phyloP scores from a whole-genome alignment of 2,113 vertebrate genomes.

The Forbesichthys agassizii region DNA sequence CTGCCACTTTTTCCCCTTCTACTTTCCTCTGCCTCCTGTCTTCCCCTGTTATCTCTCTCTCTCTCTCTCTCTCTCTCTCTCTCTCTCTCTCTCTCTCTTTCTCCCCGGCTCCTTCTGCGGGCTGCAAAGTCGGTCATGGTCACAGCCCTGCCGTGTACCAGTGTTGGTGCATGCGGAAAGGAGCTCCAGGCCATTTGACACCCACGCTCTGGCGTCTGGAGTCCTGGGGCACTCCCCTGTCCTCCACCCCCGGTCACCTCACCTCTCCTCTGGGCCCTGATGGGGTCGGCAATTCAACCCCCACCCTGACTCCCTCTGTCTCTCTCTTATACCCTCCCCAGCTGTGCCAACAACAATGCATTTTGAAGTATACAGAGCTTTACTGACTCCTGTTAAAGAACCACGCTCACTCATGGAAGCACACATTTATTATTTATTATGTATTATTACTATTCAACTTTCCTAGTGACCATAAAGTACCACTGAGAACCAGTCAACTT shows the following conservation, averaged over 20 bases:
- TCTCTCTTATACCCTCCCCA: slow-evolving; percentile 28
- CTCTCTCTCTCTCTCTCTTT: background rate
- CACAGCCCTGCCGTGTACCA: slow-evolving; percentile 64
- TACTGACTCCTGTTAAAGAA: no score
- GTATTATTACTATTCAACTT: no score
- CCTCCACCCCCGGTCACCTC: slow-evolving; percentile 68
- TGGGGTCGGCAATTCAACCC: slow-evolving; percentile 48
- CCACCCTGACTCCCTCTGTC: background rate
- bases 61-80: background rate
- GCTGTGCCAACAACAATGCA: slow-evolving; percentile 43
- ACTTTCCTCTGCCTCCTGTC: slow-evolving; percentile 16
- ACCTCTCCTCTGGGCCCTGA: slow-evolving; percentile 64
- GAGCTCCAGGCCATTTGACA: slow-evolving; percentile 66
- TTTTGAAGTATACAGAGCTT: no score
- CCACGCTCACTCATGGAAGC: no score
- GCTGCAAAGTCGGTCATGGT: slow-evolving; percentile 76
- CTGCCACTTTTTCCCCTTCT: slow-evolving; percentile 28
- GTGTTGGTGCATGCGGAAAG: slow-evolving; percentile 40
- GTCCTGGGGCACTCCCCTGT: slow-evolving; percentile 62
- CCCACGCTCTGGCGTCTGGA: slow-evolving; percentile 59
- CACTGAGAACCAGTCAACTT: no score
- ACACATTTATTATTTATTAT: no score
- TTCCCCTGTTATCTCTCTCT: slow-evolving; percentile 26
- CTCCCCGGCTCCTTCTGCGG: slow-evolving; percentile 16
- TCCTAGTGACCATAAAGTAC: no score